Evolutionary conservation across 2,797 vertebrate species (phyloP).

Genomic region (Acrossocheilus wenchowensis): DNA sequence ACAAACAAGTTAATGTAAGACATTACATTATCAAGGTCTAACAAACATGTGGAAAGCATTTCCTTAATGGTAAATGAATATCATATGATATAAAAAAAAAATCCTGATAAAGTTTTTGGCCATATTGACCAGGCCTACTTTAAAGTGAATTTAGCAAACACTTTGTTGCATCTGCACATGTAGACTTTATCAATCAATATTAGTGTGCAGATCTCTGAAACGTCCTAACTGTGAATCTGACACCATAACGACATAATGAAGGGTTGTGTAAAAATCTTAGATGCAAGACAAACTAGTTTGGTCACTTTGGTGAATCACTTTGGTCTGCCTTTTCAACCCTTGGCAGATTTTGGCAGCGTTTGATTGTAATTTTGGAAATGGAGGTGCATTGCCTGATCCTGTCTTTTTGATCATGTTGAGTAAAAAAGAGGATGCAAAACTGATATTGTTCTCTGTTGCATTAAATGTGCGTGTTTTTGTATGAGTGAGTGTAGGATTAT

Average conservation of each 20-base stretch:
- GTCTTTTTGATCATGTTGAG: conserved; percentile 2
- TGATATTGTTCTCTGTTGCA: conserved; percentile 41
- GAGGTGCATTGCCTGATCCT: conserved; percentile 17
- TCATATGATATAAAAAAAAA: not conserved
- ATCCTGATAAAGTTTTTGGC: not conserved
- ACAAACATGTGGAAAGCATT: not conserved
- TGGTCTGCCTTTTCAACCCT: not conserved
- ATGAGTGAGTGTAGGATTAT: conserved; percentile 6
- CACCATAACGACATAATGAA: conserved; percentile 14
- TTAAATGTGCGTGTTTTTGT: conserved; percentile 30
- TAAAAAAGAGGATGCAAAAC: conserved; percentile 57
- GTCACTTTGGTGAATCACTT: not conserved
- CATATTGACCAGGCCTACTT: not conserved
- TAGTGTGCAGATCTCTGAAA: not conserved
- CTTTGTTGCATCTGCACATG: not conserved
- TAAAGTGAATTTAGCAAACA: not conserved
- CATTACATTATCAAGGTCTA: not conserved
- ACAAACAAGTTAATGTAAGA: not conserved
- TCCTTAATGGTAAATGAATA: not conserved
- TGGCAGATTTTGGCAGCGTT: conserved; percentile 13
- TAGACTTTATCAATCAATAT: not conserved
- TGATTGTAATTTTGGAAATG: conserved; percentile 8
- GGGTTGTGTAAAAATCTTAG: conserved; percentile 14
- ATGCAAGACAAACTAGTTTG: conserved; percentile 29
- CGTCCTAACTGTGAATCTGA: not conserved